Evolutionary conservation across 2,113 vertebrate genomes (phyloP), one percentile per base, ranked within the genome.

Genomic region (Menura novaehollandiae): DNA sequence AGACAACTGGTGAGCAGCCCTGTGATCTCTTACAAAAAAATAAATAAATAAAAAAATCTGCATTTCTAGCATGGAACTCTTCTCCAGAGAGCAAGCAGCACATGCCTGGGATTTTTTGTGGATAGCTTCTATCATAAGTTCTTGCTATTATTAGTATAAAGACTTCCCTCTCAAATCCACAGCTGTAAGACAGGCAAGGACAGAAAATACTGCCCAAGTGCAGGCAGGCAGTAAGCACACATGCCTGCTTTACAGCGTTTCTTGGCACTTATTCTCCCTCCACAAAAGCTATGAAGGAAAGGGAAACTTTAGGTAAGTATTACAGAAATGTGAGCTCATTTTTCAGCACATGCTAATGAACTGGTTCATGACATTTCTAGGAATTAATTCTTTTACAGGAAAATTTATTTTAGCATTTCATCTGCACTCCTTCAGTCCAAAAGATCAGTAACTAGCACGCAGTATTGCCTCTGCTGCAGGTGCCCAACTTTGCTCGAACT

Each of bases 1-100:
- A 97, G 97, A 98, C 98, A 98, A 98, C 98, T 98, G 98, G 97
- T 92, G 85, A 97, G 94, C 92, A 95, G 87, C 83, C 71, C 95
- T 96, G 82, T 89, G 94, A 95, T 94, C 93, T 89, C 63, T 78
- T 12, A 84, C 71, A 82, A 76, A 86, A 86, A 92, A 91, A 85
- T 35, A 94, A 94, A 92, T 46, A 73, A 59, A n/a, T 33, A 51
- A 81, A 55, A 59, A 89, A 75, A 52, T 43, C 81, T 12, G 39
- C 85, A 93, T 83, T 97, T 97, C 92, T 93, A 96, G 59, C 27
- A 86, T 52, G 76, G 92, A 96, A 86, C 84, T 82, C 68, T 80
- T 95, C 97, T 97, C 94, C 6, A 15, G 91, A 92, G 96, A 97
- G 81, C 93, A 97, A 91, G 93, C 88, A 91, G 60, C 86, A 93